Evolutionary conservation across 2,797 vertebrate species (phyloP).

Genomic region (Gymnopithys bicolor): DNA sequence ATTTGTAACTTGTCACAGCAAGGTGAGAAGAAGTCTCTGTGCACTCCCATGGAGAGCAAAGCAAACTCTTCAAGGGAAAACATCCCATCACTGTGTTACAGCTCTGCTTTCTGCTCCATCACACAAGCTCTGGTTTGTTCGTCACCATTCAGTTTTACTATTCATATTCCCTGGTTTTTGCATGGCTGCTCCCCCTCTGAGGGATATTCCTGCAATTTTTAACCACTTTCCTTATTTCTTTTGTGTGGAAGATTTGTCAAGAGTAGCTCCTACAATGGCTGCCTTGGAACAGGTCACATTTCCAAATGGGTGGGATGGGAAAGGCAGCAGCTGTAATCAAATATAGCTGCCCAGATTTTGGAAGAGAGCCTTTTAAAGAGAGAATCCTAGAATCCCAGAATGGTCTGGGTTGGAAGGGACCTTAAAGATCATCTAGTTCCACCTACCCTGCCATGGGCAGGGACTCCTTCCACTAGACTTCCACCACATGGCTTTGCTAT

Average conservation of each 20-base stretch:
- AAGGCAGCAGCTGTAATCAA: not conserved
- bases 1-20: not conserved
- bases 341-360: not conserved
- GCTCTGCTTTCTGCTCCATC: not conserved
- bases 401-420: not conserved
- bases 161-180: not conserved
- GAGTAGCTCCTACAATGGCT: not conserved
- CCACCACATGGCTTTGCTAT: not conserved
- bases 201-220: not conserved
- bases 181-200: not conserved
- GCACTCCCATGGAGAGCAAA: not conserved
- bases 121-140: not conserved
- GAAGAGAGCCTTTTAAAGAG: not conserved
- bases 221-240: not conserved
- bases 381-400: not conserved
- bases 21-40: not conserved
- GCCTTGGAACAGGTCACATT: fast-evolving
- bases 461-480: not conserved
- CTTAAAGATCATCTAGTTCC: not conserved
- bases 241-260: not conserved
- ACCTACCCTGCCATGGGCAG: not conserved
- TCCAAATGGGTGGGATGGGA: not conserved
- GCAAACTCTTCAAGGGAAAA: not conserved
- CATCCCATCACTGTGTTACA: not conserved
- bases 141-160: not conserved